Evolutionary conservation across 2,888 invertebrate genomes (phyloP).

Genomic region (Pseudococcus longispinus): DNA sequence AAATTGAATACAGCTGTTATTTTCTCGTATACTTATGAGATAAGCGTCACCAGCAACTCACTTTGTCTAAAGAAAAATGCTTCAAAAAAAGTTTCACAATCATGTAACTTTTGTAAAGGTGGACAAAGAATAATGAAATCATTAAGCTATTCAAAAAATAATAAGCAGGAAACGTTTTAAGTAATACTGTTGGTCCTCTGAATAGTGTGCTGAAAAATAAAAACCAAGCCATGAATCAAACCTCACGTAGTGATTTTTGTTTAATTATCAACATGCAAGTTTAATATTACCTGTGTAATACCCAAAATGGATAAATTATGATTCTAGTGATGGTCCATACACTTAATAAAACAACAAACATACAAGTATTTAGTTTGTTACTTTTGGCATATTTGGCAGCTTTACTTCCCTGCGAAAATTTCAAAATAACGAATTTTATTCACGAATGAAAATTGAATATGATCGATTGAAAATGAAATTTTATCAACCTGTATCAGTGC

Average conservation of each 20-base stretch:
- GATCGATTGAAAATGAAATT: not conserved
- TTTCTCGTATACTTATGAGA: too few species aligned
- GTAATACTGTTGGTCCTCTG: conserved; percentile 80
- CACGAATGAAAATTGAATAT: not conserved
- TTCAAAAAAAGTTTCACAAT: conserved; percentile 76
- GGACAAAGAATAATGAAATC: conserved; percentile 78
- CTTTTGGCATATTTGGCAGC: conserved; percentile 91
- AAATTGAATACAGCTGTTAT: too few species aligned
- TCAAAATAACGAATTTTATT: not conserved
- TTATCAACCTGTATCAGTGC: conserved; percentile 80
- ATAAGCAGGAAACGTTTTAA: conserved; percentile 85
- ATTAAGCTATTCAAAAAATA: conserved; percentile 91
- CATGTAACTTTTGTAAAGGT: conserved; percentile 92
- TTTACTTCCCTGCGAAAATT: conserved; percentile 80
- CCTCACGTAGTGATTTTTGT: not conserved
- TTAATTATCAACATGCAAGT: not conserved
- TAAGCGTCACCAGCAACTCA: not conserved
- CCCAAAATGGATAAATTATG: conserved; percentile 87
- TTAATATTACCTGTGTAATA: conserved; percentile 75
- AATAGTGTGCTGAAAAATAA: conserved; percentile 73
- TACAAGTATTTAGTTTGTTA: conserved; percentile 83
- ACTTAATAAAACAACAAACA: conserved; percentile 88
- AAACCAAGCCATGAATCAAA: conserved; percentile 59
- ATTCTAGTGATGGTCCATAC: conserved; percentile 91
- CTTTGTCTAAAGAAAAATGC: not conserved